phyloP scores from a whole-genome alignment of 2,888 invertebrate species.

The Mayetiola destructor region DNA sequence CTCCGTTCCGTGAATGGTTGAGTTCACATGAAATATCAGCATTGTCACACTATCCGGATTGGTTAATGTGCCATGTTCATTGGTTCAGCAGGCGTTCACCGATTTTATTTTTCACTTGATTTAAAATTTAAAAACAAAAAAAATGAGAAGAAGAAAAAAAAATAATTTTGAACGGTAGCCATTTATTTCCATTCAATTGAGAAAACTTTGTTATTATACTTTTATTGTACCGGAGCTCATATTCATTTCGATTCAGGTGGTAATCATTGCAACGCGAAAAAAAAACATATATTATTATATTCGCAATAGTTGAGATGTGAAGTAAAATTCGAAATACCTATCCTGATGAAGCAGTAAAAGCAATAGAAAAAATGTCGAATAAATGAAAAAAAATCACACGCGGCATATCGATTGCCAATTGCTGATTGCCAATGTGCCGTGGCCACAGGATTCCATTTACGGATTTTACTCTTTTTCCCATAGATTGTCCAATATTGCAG shows the following conservation, averaged over 20 bases:
- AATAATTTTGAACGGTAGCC: no score
- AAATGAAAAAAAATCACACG: not conserved
- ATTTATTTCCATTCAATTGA: not conserved
- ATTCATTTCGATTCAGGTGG: conserved; percentile 1
- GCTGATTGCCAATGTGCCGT: not conserved
- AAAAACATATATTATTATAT: no score
- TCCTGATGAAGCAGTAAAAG: not conserved
- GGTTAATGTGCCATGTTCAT: conserved; percentile 11
- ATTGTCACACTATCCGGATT: not conserved
- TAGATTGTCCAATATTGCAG: no score
- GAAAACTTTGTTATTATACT: no score
- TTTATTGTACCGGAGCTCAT: conserved; percentile 4
- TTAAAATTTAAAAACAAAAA: not conserved
- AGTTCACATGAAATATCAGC: not conserved
- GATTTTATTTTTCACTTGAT: not conserved
- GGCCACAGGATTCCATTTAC: conserved; percentile 9
- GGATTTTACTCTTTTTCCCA: not conserved
- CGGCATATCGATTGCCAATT: not conserved
- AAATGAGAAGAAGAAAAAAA: not conserved
- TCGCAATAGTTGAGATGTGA: no score
- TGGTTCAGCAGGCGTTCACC: conserved; percentile 6
- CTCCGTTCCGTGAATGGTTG: not conserved
- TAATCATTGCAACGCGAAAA: not conserved
- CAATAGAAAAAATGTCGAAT: not conserved
- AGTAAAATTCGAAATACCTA: not conserved